phyloP scores from a whole-genome alignment of 2,797 vertebrate genomes.

The Tolypeutes matacus region DNA sequence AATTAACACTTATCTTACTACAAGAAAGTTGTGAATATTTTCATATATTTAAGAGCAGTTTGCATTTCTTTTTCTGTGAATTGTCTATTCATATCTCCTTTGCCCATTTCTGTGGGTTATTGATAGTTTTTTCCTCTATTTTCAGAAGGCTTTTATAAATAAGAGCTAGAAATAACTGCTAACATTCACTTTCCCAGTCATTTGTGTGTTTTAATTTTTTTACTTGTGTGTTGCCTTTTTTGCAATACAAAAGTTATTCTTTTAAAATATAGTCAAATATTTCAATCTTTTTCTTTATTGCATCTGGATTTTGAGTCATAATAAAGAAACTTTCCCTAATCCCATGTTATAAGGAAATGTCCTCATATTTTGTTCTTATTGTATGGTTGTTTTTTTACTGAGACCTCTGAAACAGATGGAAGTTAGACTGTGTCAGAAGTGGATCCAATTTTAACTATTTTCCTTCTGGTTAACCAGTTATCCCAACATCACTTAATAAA shows the following conservation, averaged over 20 bases:
- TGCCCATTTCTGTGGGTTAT: not conserved
- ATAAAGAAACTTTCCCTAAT: not conserved
- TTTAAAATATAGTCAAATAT: constrained; percentile 27
- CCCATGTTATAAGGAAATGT: not conserved
- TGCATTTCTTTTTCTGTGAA: too few relatives aligned
- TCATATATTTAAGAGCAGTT: not conserved
- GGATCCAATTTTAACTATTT: not conserved
- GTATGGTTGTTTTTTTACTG: not conserved
- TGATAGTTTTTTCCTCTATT: not conserved
- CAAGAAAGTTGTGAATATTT: not conserved
- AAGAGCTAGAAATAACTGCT: not conserved
- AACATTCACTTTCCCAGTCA: not conserved
- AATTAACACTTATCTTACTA: constrained; percentile 21
- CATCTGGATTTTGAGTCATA: not conserved
- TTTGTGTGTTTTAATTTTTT: not conserved
- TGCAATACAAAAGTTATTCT: not conserved
- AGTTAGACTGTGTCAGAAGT: not conserved
- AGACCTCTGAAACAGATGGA: not conserved
- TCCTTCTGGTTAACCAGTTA: constrained; percentile 13
- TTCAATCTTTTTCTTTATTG: not conserved
- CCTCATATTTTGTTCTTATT: not conserved
- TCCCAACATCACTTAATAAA: constrained; percentile 17
- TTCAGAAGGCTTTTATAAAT: constrained; percentile 42
- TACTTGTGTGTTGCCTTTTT: not conserved
- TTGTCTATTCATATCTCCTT: not conserved